A percentile compares a stretch with the other conserved stretches of the same genome.
These are phyloP conservation scores for Diprion similis DNA, from an alignment of 1,140 invertebrate genomes.

Conservation along the genomic window DNA sequence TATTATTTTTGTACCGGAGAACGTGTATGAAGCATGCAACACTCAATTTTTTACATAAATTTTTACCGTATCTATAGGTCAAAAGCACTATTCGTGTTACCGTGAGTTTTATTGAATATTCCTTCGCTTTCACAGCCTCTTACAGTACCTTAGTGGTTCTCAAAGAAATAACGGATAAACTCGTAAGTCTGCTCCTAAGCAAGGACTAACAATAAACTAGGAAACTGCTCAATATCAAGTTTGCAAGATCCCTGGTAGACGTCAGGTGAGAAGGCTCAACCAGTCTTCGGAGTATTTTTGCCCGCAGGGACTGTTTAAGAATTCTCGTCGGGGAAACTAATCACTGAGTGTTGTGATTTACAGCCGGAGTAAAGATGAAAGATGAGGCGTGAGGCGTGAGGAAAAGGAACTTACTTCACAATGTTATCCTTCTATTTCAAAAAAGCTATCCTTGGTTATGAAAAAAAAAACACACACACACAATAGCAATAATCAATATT, in stretches of 20 bases:
- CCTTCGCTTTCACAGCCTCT: no score
- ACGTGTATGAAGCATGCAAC: no score
- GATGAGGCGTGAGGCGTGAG: not conserved
- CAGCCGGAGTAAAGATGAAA: not conserved
- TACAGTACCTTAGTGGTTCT: no score
- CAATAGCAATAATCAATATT: no score
- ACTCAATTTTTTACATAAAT: no score
- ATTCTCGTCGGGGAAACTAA: slow-evolving; percentile 5
- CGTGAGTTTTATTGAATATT: no score
- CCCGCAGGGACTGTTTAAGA: not conserved
- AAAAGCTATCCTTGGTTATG: not conserved
- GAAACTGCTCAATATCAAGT: not conserved
- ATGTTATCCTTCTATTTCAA: not conserved
- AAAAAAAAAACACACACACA: no score
- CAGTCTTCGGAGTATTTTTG: not conserved
- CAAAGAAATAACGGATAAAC: no score
- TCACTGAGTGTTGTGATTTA: not conserved
- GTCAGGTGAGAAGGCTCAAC: not conserved
- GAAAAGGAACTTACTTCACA: not conserved
- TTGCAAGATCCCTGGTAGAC: not conserved
- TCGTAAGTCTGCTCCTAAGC: no score
- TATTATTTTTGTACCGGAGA: no score
- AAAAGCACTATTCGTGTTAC: no score
- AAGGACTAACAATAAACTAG: not conserved
- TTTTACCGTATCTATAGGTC: no score